Percentiles rank a stretch among this genome's conserved stretches.
Evolutionary conservation across 2,113 vertebrate species (phyloP).

Genomic region (Dicerorhinus sumatrensis): DNA sequence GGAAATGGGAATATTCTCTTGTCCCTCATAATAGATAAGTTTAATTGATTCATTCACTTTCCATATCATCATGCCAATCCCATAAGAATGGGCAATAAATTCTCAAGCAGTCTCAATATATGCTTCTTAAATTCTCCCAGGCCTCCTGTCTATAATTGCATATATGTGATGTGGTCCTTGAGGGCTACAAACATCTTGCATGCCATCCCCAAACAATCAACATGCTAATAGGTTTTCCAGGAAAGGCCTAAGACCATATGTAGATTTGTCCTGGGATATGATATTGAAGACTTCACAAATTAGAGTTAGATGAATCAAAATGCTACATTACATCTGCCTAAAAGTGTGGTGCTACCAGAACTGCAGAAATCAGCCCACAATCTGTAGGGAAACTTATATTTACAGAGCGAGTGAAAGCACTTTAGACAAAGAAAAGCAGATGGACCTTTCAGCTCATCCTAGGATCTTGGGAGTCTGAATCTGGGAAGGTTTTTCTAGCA

Average conservation of each 20-base stretch:
- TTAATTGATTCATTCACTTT: not conserved
- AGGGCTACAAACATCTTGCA: not conserved
- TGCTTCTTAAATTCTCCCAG: not conserved
- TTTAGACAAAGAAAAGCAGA: not conserved
- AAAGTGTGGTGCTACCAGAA: not conserved
- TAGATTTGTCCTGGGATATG: not conserved
- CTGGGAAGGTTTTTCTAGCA: not conserved
- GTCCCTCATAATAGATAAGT: not conserved
- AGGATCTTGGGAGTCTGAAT: not conserved
- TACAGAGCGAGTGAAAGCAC: not conserved
- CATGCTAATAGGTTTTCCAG: not conserved
- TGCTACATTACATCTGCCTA: not conserved
- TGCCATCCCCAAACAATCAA: not conserved
- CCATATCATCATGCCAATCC: not conserved
- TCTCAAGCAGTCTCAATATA: not conserved
- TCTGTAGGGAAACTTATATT: not conserved
- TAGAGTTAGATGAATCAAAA: not conserved
- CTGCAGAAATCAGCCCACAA: not conserved
- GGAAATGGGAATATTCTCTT: not conserved
- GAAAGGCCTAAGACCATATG: not conserved
- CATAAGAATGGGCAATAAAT: not conserved
- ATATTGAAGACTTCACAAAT: not conserved
- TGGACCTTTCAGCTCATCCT: not conserved
- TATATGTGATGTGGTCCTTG: not conserved
- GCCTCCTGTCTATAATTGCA: not conserved